Evolutionary conservation across 2,888 invertebrate genomes (phyloP), one percentile per base, ranked within the genome.

Genomic region (Troides oblongomaculatus): DNA sequence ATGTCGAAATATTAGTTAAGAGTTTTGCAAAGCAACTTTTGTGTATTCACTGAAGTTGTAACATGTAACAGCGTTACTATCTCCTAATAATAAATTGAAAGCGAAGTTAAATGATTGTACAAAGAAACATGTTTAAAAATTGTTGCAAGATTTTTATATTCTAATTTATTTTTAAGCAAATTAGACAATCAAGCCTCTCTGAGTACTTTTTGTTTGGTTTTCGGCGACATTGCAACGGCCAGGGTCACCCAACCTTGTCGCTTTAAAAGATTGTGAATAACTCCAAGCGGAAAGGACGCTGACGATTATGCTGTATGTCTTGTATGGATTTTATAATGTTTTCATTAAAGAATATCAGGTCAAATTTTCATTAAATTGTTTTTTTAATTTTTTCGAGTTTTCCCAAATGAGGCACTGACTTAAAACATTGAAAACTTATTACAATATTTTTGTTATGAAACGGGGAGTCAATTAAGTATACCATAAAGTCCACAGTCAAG

Each of bases 191-290:
- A 58, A 12, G 10, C 23, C 3, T 25, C 57, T 58, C n/a, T 58
- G 57, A 14, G 12, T 25, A 58, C n/a, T 58, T 58, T 58, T 61
- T 46, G 61, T 64, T 43, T 57, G 56, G 57, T 62, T 71, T 71
- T 68, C 60, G 71, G 71, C 72, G 72, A 73, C 74, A 73, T 74
- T 75, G 73, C 68, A 43, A 64, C 65, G 66, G 64, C 63, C 72
- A 73, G 72, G 74, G 74, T 74, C 77, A 74, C 67, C 71, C 74
- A 73, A 76, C 77, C 74, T 77, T 76, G 74, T 71, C 72, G 74
- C 71, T 67, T 72, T 66, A 69, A 65, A 69, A 65, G 64, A 70
- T 71, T 70, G 64, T 65, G 67, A 72, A 73, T 71, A 69, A 62
- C 39, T 67, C 60, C 65, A 65, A 72, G 62, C 72, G 67, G 70